Evolutionary conservation across 2,888 invertebrate species (phyloP), one percentile per base, ranked within the genome.

Genomic region (Aleiodes alternator): DNA sequence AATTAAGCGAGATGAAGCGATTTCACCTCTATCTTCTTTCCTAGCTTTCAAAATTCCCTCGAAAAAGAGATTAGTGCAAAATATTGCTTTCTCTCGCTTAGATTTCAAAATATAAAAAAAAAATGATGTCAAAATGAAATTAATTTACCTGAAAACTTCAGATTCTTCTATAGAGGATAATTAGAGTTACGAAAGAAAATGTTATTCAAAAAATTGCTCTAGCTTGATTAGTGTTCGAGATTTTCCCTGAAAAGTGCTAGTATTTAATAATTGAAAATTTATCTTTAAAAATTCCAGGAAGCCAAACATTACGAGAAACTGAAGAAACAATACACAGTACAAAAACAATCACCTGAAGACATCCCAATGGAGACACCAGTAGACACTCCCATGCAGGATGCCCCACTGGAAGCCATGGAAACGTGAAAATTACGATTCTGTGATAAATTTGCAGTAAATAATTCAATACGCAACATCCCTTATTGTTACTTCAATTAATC

Each of bases 301-400:
- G 93, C 94, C 81, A 92, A 93, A 84, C 93, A 95, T 84, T 97
- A 97, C 85, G 94, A 95, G 80, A 94, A 93, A 84, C 89, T 96
- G 84, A 92, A 93, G 84, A 90, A 93, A 80, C 92, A 94, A 79
- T 95, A 95, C 87, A 91, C 92, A 0, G 91, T 91, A 8, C 86
- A 84, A 48, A 91, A 90, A 72, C 90, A 91, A 48, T 90, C 90
- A 76, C 90, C 90, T 50, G 92, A 92, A 88, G 86, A 88, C 23
- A 92, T 92, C 81, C 11, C 92, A 86, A 93, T 93, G 85, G 90
- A 91, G 80, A 84, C 85, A 5, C 87, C 85, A 51, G 79, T 81
- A 12, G 82, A 84, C 56, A 72, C 77, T 34, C 76, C 77, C 16
- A 81, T 83, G 71, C 71, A 53, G 43, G 88, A 87, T 71, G 78